A percentile compares a stretch with the other conserved stretches of the same genome.
These are phyloP conservation scores for Dioctria linearis DNA, from an alignment of 2,888 invertebrate genomes.

Conservation along the genomic window DNA sequence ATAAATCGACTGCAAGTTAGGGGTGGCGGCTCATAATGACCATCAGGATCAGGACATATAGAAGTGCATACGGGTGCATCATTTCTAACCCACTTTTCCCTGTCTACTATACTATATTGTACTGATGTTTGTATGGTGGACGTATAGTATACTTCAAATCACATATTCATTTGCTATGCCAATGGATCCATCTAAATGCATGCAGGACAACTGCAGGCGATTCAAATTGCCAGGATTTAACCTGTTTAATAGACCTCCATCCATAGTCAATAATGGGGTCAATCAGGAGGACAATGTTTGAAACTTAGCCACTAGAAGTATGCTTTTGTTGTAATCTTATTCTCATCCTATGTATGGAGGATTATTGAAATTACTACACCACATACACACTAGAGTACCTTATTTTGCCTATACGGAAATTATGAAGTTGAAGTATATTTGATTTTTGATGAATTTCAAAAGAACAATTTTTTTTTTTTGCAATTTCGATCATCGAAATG, in stretches of 20 bases:
- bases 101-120: neutral
- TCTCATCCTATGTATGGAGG: neutral
- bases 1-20: constrained; percentile 59
- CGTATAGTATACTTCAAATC: constrained; percentile 27
- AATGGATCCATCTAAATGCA: neutral
- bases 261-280: constrained; percentile 47
- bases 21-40: constrained; percentile 31
- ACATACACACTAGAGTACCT: too few species aligned
- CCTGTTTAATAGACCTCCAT: constrained; percentile 42
- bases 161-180: constrained; percentile 46
- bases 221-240: constrained; percentile 43
- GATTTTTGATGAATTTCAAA: constrained; percentile 12
- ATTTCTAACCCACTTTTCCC: constrained; percentile 32
- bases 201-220: neutral
- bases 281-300: constrained; percentile 44
- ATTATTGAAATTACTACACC: neutral
- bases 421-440: neutral
- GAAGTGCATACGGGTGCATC: constrained; percentile 32
- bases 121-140: neutral
- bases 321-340: constrained; percentile 19
- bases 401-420: too few species aligned
- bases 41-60: neutral
- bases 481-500: too few species aligned
- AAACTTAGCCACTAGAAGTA: constrained; percentile 20
- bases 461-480: neutral